These are phyloP conservation scores for Dasysyrphus albostriatus DNA, from an alignment of 2,888 invertebrate genomes.

Conservation along the genomic window DNA sequence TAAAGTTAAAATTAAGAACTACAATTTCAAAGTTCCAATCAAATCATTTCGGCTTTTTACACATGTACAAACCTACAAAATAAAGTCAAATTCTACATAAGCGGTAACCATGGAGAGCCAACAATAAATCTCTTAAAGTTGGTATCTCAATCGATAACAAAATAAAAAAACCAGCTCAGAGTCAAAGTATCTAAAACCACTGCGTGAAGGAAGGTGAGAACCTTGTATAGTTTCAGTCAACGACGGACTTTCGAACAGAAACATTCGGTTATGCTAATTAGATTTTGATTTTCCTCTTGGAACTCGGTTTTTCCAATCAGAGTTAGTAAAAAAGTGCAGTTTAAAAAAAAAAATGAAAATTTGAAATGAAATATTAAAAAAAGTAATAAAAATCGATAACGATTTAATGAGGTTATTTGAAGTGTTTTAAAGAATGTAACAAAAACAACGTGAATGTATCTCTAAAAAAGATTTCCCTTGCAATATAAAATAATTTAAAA, in stretches of 20 bases:
- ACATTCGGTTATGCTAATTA: slow-evolving; percentile 37
- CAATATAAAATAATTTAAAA: background rate
- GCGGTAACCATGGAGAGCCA: background rate
- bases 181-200: slow-evolving; percentile 20
- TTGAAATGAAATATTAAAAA: background rate
- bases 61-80: too few relatives aligned
- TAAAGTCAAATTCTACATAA: background rate
- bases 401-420: background rate
- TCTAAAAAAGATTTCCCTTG: background rate
- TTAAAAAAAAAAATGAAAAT: slow-evolving; percentile 22
- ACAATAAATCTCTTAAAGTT: slow-evolving; percentile 45
- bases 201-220: slow-evolving; percentile 25
- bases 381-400: background rate
- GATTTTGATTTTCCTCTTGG: slow-evolving; percentile 31
- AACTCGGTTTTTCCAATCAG: slow-evolving; percentile 21
- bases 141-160: slow-evolving; percentile 64
- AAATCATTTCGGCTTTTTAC: too few relatives aligned
- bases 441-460: background rate
- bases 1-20: too few relatives aligned
- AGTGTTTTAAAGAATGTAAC: background rate
- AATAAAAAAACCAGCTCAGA: slow-evolving; percentile 29
- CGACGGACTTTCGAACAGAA: slow-evolving; percentile 66
- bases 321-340: slow-evolving; percentile 41
- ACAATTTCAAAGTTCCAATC: too few relatives aligned
- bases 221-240: slow-evolving; percentile 51